Evolutionary conservation across 2,797 vertebrate genomes (phyloP), one percentile per base, ranked within the genome.

Genomic region (Pantherophis alleghaniensis): DNA sequence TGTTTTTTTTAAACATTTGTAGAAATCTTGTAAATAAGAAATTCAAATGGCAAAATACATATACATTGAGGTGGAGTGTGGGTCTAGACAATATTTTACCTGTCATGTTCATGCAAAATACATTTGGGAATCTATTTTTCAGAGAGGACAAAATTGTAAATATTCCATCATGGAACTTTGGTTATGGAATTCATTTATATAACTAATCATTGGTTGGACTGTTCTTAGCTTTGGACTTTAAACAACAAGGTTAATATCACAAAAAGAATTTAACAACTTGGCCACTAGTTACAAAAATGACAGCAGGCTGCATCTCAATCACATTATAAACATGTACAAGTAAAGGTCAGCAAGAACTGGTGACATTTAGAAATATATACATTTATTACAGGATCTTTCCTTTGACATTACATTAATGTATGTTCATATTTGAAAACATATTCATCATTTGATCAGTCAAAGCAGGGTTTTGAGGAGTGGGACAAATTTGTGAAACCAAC

Each of bases 281-380:
- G 56, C 14, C 47, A 93, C 32, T 51, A 91, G 16, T 83, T 86
- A 63, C 24, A 55, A 7, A 91, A 66, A 86, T 86, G 90, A 93
- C 87, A 93, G 57, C 24, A 61, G 60, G 26, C 24, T 42, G 66
- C 37, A 24, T 91, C 66, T 88, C 66, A 93, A 79, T 87, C 83
- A 88, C 74, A 28, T 60, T 83, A 10, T 18, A 93, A 60, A 69
- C 26, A 28, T 28, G n/a, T 37, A 26, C 42, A 37, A 79, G n/a
- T 83, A 91, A 93, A 91, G 92, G 93, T 86, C 90, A 91, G 47
- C 83, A 74, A 89, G 83, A 74, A 53, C n/a, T 56, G n/a, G 16
- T 91, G 87, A 79, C 59, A 88, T 93, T 91, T 91, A 59, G 69
- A 88, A 69, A 63, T 42, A 89, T 55, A 83, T 83, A 53, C 83